These are phyloP conservation scores for Pyxicephalus adspersus DNA, from an alignment of 2,113 vertebrate species.

Conservation along the genomic window DNA sequence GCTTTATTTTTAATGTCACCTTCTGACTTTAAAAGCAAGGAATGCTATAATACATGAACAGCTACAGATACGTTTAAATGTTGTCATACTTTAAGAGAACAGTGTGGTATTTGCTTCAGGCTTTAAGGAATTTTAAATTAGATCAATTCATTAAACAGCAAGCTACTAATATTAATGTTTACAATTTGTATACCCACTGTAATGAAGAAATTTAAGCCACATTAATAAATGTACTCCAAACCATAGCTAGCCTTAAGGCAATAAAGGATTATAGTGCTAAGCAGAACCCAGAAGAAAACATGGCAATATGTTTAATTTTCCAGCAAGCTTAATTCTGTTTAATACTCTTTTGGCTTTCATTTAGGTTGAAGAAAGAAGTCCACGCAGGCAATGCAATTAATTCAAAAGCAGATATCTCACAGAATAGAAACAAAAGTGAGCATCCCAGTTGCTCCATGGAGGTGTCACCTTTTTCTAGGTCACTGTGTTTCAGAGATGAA, in stretches of 20 bases:
- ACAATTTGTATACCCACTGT: slow-evolving; percentile 2
- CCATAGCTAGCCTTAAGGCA: slow-evolving; percentile 18
- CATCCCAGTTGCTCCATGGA: not conserved
- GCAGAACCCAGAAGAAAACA: slow-evolving; percentile 36
- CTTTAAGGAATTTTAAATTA: not conserved
- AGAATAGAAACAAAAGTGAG: not conserved
- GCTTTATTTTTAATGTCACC: no score
- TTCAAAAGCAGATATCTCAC: slow-evolving; percentile 12
- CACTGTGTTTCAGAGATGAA: slow-evolving; percentile 17
- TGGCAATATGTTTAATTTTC: slow-evolving; percentile 22
- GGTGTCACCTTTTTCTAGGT: slow-evolving; percentile 40
- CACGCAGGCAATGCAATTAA: slow-evolving; percentile 18
- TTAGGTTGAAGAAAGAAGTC: slow-evolving; percentile 4
- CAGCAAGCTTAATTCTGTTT: slow-evolving; percentile 43
- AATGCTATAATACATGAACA: no score
- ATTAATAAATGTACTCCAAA: slow-evolving; percentile 35
- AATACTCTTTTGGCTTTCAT: slow-evolving; percentile 41
- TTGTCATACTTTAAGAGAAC: not conserved
- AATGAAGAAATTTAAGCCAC: slow-evolving; percentile 33
- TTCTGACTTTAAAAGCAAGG: no score
- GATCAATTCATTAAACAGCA: slow-evolving; percentile 6
- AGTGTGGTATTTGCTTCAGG: not conserved
- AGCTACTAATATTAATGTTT: slow-evolving; percentile 39
- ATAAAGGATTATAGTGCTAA: slow-evolving; percentile 40
- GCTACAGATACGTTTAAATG: no score